Evolutionary conservation across 2,888 invertebrate genomes (phyloP).

Genomic region (Stenchaetothrips biformis): DNA sequence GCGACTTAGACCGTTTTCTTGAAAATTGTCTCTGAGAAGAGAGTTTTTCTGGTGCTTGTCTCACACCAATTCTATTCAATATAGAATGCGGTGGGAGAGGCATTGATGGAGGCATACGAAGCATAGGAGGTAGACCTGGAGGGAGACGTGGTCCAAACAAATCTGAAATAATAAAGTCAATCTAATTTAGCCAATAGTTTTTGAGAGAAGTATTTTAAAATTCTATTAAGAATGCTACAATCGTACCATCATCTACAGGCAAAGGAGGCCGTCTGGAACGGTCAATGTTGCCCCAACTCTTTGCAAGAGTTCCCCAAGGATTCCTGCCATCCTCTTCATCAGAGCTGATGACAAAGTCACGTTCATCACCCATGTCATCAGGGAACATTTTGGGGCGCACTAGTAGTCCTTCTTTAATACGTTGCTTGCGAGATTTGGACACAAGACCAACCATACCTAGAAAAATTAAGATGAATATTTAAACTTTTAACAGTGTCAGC

Average conservation of each 20-base stretch:
- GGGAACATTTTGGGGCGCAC: constrained; percentile 33
- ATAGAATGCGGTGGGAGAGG: background rate
- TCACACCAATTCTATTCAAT: background rate
- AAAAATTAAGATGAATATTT: constrained; percentile 27
- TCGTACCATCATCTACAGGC: background rate
- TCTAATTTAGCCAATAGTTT: background rate
- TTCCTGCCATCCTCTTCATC: constrained; percentile 46
- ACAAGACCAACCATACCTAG: constrained; percentile 48
- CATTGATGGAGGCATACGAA: background rate
- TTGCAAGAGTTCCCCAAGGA: constrained; percentile 69
- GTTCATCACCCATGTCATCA: constrained; percentile 39
- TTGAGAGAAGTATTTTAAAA: background rate
- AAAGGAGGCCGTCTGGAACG: constrained; percentile 17
- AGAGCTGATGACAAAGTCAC: constrained; percentile 37
- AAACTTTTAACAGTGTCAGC: background rate
- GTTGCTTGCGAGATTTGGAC: constrained; percentile 48
- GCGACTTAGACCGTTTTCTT: constrained; percentile 6
- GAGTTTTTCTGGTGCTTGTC: background rate
- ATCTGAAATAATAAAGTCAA: background rate
- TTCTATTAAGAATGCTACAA: background rate
- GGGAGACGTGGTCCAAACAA: background rate
- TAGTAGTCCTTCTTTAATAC: constrained; percentile 42
- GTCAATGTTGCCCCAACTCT: constrained; percentile 53
- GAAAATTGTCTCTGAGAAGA: background rate
- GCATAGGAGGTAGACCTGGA: background rate